These are phyloP conservation scores for Oreochromis aureus DNA, from an alignment of 2,113 vertebrate genomes.

Conservation along the genomic window DNA sequence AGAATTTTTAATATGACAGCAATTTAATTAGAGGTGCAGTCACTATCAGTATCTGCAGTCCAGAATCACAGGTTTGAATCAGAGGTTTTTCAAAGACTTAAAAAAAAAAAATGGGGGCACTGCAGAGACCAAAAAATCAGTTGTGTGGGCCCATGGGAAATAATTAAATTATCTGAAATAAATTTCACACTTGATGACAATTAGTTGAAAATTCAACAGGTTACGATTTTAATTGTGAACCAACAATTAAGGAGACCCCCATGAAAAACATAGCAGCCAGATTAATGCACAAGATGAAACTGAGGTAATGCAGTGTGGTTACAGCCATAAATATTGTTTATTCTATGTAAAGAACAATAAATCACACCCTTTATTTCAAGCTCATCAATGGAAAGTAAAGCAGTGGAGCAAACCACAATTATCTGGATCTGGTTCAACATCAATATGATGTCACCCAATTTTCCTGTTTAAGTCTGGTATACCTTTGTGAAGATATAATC, in stretches of 20 bases:
- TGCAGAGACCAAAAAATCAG: background rate
- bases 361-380: background rate
- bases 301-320: background rate
- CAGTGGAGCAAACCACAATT: background rate
- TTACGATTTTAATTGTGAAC: background rate
- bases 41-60: background rate
- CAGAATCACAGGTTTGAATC: background rate
- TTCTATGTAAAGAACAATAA: background rate
- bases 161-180: background rate
- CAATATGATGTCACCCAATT: background rate
- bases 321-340: background rate
- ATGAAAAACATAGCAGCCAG: background rate
- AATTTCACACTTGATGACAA: background rate
- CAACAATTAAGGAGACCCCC: background rate
- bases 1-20: background rate
- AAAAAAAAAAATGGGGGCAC: too few relatives aligned
- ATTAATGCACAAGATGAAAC: background rate
- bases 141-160: background rate
- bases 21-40: background rate
- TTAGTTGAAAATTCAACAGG: background rate
- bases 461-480: background rate
- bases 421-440: background rate
- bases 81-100: accelerated
- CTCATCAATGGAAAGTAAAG: background rate
- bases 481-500: background rate